Evolutionary conservation across 2,888 invertebrate genomes (phyloP), one percentile per base, ranked within the genome.

Genomic region (Exocentrus adspersus): DNA sequence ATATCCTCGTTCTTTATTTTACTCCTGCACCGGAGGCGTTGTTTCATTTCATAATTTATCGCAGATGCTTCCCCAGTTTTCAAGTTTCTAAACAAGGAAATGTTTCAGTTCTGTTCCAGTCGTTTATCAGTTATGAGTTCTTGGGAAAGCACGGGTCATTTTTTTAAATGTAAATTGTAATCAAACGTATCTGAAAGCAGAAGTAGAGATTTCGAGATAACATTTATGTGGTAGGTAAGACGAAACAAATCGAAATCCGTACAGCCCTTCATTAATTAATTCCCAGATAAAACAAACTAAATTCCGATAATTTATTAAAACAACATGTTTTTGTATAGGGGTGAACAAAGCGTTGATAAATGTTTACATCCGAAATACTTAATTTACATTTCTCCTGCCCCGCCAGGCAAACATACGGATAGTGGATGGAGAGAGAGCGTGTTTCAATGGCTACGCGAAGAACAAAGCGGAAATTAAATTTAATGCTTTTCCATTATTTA

Each of bases 401-500:
- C 12, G 37, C 37, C 37, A 37, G 37, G n/a, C 37, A 37, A 37
- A 2, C 37, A 37, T 37, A 37, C 37, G 37, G 14, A 37, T 37
- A 37, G 12, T 4, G 37, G 12, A 24, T 7, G 32, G 37, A 37
- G n/a, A 37, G 37, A 4, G 14, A 37, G 37, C 10, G 37, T n/a
- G 37, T 37, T 37, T 37, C 37, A 3, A n/a, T 37, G 37, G 10
- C 37, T 37, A 37, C 12, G 37, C 37, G 37, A 37, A 37, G 37
- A 37, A 37, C 37, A 12, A 12, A 37, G 37, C 37, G 37, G 37
- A 37, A 37, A 37, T 37, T 37, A 37, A 37, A n/a, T 37, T 37
- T 37, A 37, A 37, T 37, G 37, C 37, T 37, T 37, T 37, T 37
- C 37, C 37, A 37, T 37, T 37, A 37, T 37, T 37, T 37, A 37